Evolutionary conservation across 2,113 vertebrate species (phyloP), one percentile per base, ranked within the genome.

Genomic region (Vanacampus margaritifer): DNA sequence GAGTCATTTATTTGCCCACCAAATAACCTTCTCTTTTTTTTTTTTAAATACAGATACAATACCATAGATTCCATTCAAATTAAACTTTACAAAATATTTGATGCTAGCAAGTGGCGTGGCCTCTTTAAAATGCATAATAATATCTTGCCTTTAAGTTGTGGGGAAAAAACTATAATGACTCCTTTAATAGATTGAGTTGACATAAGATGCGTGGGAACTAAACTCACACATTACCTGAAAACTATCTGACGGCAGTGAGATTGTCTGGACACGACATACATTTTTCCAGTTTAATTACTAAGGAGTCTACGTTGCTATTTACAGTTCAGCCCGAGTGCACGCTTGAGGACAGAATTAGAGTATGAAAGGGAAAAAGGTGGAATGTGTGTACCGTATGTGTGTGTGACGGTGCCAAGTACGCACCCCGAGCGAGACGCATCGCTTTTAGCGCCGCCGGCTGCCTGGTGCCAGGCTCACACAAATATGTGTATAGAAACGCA

Each of bases 351-450:
- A 19, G 35, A 23, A 66, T 24, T 17, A 24, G 28, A 64, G 62
- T 28, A 21, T 43, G 39, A 26, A 62, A 43, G n/a, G 39, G 37
- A 23, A 62, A 43, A 62, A 62, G 13, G 60, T 26, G 37, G 60
- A 62, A 43, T 62, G 60, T 9, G 37, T 62, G n/a, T 26, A 17
- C 28, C 16, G 43, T 53, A 8, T 53, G 50, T 53, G 86, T 79
- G 80, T 78, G 73, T 82, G 69, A 11, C 65, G 61, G 69, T 82
- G 87, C 87, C 87, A 90, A 86, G 73, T 84, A 84, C 79, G 84
- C 87, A 86, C 86, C 86, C 84, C 71, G 75, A 82, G 76, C 69
- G 72, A 82, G 76, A 86, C 79, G 72, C 67, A 58, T 21, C 67
- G 71, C 67, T 78, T n/a, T 82, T 50, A 80, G 81, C 73, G 81